Evolutionary conservation across 1,140 invertebrate genomes (phyloP), one percentile per base, ranked within the genome.

Genomic region (Penaeus indicus): DNA sequence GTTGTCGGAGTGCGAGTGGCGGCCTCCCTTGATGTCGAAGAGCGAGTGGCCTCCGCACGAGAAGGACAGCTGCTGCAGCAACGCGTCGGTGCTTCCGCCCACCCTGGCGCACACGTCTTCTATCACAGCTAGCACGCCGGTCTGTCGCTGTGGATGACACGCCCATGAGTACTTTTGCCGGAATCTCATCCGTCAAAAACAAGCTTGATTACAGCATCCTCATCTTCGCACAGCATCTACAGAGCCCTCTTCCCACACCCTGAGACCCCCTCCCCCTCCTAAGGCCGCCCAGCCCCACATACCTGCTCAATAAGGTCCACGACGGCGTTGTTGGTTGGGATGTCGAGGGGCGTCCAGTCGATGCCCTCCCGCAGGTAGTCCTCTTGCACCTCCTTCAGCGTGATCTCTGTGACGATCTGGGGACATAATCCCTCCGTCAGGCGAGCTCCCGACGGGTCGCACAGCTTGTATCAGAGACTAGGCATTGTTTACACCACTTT

Each of bases 321-420:
- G 69, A 93, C 91, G 42, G 91, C 90, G 81, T 88, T 89, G 88
- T 93, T 93, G 54, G 91, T 92, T 62, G 91, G 94, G 92, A 94
- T 95, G 91, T 95, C 94, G 63, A 96, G 94, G 88, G 93, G 93
- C 21, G 94, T 93, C 96, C 96, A 96, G 89, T 96, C 95, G 78
- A 96, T 92, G 3, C 95, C 95, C 91, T 98, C 97, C 78, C 95
- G 94, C 89, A 95, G 93, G 92, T 97, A 97, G 92, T 97, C 96
- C 91, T 97, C 97, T 93, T 98, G 97, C 93, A 97, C 96, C 89
- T 96, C 94, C 91, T 96, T 95, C 88, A 97, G 93, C 78, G 96
- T 95, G 67, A 94, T 92, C 89, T 94, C 94, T 60, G 86, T 75
- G 54, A 91, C 18, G 5, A 90, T 78, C 90, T 91, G 90, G n/a